Evolutionary conservation across 2,797 vertebrate genomes (phyloP).

Genomic region (Chiloscyllium punctatum): DNA sequence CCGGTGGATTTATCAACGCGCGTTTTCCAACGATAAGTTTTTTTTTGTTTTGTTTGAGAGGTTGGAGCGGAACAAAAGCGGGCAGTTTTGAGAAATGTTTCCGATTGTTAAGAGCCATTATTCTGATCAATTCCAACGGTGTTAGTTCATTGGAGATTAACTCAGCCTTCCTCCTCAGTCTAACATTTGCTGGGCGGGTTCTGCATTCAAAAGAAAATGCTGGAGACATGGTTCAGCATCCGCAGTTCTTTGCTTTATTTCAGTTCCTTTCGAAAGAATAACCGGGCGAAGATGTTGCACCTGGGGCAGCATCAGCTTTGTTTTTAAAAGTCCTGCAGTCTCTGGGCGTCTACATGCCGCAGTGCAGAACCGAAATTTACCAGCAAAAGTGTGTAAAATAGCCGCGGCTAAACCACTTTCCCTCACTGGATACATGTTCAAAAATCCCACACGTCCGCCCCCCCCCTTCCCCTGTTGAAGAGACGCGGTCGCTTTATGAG

Average conservation of each 20-base stretch:
- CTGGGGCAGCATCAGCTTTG: background rate
- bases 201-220: no score
- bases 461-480: background rate
- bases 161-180: background rate
- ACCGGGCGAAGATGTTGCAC: no score
- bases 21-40: background rate
- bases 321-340: background rate
- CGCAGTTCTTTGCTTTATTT: background rate
- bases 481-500: background rate
- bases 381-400: background rate
- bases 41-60: background rate
- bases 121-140: background rate
- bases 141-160: background rate
- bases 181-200: background rate
- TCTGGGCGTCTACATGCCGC: no score
- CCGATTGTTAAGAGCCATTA: no score
- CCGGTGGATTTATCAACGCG: background rate
- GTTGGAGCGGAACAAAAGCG: background rate
- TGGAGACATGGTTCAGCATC: no score
- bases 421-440: background rate
- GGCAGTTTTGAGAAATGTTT: background rate
- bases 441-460: background rate
- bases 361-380: background rate
- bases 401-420: background rate
- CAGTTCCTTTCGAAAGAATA: background rate